phyloP scores from a whole-genome alignment of 92 coral and sea anemone species.

The Meandrina meandrites region DNA sequence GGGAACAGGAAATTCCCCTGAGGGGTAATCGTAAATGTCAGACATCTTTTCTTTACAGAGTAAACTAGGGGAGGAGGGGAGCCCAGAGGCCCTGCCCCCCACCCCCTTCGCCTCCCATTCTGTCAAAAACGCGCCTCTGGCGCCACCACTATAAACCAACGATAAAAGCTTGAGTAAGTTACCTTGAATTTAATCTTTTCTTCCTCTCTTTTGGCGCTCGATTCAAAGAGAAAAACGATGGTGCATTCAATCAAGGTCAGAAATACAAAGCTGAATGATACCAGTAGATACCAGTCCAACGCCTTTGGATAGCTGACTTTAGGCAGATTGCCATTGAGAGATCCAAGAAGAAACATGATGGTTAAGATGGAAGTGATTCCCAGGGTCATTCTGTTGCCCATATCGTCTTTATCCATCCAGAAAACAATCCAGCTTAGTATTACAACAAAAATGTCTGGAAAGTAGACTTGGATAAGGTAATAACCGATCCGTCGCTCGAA shows the following conservation, averaged over 20 bases:
- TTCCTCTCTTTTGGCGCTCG: background rate
- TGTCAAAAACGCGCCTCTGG: no score
- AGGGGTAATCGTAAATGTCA: no score
- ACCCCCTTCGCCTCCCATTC: no score
- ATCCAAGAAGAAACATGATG: slow-evolving; percentile 73
- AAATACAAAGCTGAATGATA: slow-evolving; percentile 58
- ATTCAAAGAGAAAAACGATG: slow-evolving; percentile 19
- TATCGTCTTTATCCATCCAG: slow-evolving; percentile 81
- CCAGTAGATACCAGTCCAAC: slow-evolving; percentile 59
- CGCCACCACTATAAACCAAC: no score
- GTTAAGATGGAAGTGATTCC: slow-evolving; percentile 76
- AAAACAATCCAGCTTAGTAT: slow-evolving; percentile 80
- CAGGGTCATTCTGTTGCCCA: slow-evolving; percentile 69
- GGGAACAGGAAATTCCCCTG: no score
- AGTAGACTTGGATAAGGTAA: slow-evolving; percentile 65
- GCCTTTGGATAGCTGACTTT: slow-evolving; percentile 73
- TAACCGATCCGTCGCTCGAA: slow-evolving; percentile 69
- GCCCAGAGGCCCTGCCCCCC: no score
- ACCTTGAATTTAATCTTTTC: slow-evolving; percentile 20
- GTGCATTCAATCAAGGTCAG: slow-evolving; percentile 48
- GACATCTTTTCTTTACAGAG: no score
- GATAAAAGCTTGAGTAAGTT: background rate
- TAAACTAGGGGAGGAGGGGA: no score
- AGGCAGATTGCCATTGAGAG: slow-evolving; percentile 62
- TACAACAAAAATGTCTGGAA: slow-evolving; percentile 71